Conservation (phyloP, 2,797 vertebrate genomes). For the Coluber constrictor region DNA sequence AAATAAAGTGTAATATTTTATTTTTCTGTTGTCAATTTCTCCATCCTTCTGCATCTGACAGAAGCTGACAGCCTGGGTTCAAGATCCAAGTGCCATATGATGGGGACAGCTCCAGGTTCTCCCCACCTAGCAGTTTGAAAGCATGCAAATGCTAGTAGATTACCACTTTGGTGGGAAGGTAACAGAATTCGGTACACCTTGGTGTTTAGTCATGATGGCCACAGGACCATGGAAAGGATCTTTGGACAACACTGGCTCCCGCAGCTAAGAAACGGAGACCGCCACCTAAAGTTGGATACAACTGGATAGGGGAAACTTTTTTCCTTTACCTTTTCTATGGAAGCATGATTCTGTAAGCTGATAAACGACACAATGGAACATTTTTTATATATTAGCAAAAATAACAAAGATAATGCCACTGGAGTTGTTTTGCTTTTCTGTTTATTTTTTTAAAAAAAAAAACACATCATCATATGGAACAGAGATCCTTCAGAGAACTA, state of each 20-base stretch:
- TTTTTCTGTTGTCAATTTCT: not conserved
- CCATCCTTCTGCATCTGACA: not conserved
- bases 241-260: too few species aligned
- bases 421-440: constrained; percentile 44
- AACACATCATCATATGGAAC: constrained; percentile 15
- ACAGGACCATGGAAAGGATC: not conserved
- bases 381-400: constrained; percentile 52
- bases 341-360: constrained; percentile 43
- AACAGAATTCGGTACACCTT: not conserved
- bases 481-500: constrained; percentile 51
- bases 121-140: not conserved
- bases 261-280: not conserved
- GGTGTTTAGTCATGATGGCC: not conserved
- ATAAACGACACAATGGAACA: constrained; percentile 57
- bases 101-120: not conserved
- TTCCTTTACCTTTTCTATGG: constrained; percentile 5
- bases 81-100: not conserved
- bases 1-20: not conserved
- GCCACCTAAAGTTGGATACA: not conserved
- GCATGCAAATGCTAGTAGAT: not conserved
- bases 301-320: not conserved
- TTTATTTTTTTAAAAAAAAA: constrained; percentile 15
- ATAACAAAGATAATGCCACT: constrained; percentile 40
- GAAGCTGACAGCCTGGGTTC: not conserved
- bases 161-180: not conserved